Percentiles rank a stretch among this genome's conserved stretches.
These are phyloP conservation scores for Dasypogon diadema DNA, from an alignment of 2,888 invertebrate genomes.

Conservation along the genomic window DNA sequence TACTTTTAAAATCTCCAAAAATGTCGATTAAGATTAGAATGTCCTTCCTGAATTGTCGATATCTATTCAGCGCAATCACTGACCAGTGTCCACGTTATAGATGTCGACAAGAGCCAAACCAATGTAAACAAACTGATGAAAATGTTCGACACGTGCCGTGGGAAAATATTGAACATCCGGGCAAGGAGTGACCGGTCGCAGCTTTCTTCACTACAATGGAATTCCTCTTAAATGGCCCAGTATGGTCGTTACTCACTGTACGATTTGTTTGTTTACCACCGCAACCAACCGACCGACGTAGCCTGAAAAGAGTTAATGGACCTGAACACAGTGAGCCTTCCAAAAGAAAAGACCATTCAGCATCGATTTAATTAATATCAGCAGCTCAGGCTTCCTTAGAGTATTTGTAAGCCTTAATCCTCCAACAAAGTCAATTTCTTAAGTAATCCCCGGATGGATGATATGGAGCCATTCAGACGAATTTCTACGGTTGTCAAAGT, in stretches of 20 bases:
- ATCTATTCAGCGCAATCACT: slow-evolving; percentile 10
- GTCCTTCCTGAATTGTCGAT: background rate
- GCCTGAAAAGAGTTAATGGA: slow-evolving; percentile 64
- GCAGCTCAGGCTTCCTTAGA: slow-evolving; percentile 54
- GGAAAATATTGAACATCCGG: slow-evolving; percentile 54
- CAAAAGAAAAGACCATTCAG: background rate
- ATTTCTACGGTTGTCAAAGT: slow-evolving; percentile 19
- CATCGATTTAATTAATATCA: slow-evolving; percentile 46
- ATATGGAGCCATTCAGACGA: background rate
- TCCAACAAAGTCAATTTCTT: slow-evolving; percentile 49
- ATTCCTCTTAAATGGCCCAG: slow-evolving; percentile 7
- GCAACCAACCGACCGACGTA: slow-evolving; percentile 29
- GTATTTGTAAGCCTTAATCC: slow-evolving; percentile 57
- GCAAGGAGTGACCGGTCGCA: background rate
- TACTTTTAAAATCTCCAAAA: slow-evolving; percentile 3
- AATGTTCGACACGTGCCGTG: slow-evolving; percentile 53
- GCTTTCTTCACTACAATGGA: slow-evolving; percentile 2
- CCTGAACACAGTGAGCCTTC: slow-evolving; percentile 60
- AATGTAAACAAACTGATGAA: slow-evolving; percentile 49
- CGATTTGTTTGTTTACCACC: slow-evolving; percentile 40
- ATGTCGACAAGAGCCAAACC: slow-evolving; percentile 35
- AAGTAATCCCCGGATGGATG: background rate
- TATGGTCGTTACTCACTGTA: background rate
- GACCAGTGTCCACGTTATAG: slow-evolving; percentile 17
- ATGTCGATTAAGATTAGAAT: slow-evolving; percentile 14